Conservation (phyloP, 64 coral and sea anemone genomes). For the Orbicella faveolata region DNA sequence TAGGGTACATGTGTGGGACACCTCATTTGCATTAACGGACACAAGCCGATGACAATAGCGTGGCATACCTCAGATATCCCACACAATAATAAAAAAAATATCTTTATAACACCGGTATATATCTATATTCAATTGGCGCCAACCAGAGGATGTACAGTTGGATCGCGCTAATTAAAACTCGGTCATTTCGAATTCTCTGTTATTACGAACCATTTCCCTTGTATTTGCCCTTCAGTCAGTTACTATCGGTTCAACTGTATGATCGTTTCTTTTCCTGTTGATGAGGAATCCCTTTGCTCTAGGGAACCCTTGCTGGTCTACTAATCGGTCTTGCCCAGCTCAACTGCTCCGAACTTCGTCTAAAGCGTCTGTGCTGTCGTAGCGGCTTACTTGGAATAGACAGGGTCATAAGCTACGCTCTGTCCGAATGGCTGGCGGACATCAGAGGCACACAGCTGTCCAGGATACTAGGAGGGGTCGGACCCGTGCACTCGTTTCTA, state of each 20-base stretch:
- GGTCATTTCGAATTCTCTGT: not conserved
- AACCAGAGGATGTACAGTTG: too few species aligned
- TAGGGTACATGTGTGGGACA: too few species aligned
- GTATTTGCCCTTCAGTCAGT: too few species aligned
- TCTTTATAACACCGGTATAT: too few species aligned
- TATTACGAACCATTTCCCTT: not conserved
- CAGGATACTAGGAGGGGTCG: conserved; percentile 86
- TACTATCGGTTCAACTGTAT: too few species aligned
- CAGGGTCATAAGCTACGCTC: conserved; percentile 80
- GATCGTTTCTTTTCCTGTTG: too few species aligned
- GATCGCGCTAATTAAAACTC: too few species aligned
- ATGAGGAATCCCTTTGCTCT: not conserved
- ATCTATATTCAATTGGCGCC: too few species aligned
- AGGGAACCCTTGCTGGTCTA: conserved; percentile 91
- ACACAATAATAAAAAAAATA: too few species aligned
- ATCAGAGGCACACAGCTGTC: conserved; percentile 87
- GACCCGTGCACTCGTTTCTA: conserved; percentile 95
- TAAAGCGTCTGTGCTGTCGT: conserved; percentile 83
- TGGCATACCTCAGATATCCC: too few species aligned
- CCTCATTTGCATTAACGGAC: too few species aligned
- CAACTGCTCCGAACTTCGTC: conserved; percentile 94
- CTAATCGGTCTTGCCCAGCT: conserved; percentile 90
- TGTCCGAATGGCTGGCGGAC: conserved; percentile 92
- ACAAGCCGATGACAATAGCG: too few species aligned
- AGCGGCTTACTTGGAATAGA: conserved; percentile 94